Percentiles rank a stretch among this genome's conserved stretches.
phyloP scores from a whole-genome alignment of 1,140 invertebrate genomes.

The Aphaenogaster rudis region DNA sequence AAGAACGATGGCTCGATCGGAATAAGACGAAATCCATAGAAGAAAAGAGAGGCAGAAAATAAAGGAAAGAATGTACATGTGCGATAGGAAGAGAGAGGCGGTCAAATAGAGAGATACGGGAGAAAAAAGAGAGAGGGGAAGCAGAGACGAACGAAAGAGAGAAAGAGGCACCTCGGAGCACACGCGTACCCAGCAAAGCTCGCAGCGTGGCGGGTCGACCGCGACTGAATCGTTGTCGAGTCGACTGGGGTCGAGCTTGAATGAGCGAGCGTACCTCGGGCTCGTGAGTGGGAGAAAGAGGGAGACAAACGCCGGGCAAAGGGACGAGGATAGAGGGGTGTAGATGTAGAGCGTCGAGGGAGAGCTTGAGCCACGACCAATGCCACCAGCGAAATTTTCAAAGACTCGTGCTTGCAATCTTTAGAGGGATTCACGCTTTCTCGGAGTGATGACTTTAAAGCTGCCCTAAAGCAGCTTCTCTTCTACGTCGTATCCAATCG shows the following conservation, averaged over 20 bases:
- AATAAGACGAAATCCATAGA: slow-evolving; percentile 56
- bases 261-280: slow-evolving; percentile 79
- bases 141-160: slow-evolving; percentile 19
- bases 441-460: slow-evolving; percentile 13
- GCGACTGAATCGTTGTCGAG: slow-evolving; percentile 83
- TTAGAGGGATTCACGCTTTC: slow-evolving; percentile 34
- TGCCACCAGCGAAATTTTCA: slow-evolving; percentile 44
- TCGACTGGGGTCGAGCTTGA: slow-evolving; percentile 82
- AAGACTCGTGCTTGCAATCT: not conserved
- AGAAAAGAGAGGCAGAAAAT: slow-evolving; percentile 32
- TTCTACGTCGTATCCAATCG: not conserved
- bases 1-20: slow-evolving; percentile 23
- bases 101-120: not conserved
- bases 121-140: not conserved
- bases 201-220: slow-evolving; percentile 83
- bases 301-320: slow-evolving; percentile 33
- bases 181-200: slow-evolving; percentile 67
- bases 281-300: slow-evolving; percentile 46
- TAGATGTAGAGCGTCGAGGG: slow-evolving; percentile 24
- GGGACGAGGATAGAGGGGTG: slow-evolving; percentile 42
- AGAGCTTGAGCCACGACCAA: slow-evolving; percentile 43
- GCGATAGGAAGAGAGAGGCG: not conserved
- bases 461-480: not conserved
- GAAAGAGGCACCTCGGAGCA: slow-evolving; percentile 40
- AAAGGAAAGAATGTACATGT: not conserved